These are phyloP conservation scores for Xiphias gladius DNA, from an alignment of 2,113 vertebrate species.

Conservation along the genomic window DNA sequence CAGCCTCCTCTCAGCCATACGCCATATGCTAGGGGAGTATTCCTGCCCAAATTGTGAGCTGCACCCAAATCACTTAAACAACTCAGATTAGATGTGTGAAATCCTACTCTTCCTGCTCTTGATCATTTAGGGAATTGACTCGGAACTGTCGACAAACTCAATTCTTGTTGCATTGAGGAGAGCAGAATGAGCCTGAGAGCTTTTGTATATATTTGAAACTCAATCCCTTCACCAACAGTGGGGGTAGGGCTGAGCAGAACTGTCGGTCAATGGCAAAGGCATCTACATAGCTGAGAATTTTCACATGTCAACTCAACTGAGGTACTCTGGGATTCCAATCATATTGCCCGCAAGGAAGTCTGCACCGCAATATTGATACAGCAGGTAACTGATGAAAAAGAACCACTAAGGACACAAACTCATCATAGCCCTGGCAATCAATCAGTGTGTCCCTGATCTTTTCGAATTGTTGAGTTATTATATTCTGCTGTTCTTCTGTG, in stretches of 20 bases:
- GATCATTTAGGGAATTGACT: conserved; percentile 48
- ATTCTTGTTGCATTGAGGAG: conserved; percentile 26
- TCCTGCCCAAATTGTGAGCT: conserved; percentile 50
- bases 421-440: conserved; percentile 4
- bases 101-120: conserved; percentile 39
- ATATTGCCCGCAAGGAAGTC: conserved; percentile 59
- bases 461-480: neutral
- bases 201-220: conserved; percentile 62
- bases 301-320: conserved; percentile 78
- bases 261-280: conserved; percentile 52
- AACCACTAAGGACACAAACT: conserved; percentile 26
- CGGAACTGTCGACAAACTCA: conserved; percentile 22
- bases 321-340: conserved; percentile 70
- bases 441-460: neutral
- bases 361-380: conserved; percentile 59
- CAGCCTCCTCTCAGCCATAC: conserved; percentile 61
- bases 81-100: conserved; percentile 60
- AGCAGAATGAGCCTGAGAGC: conserved; percentile 17
- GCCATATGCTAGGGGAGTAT: conserved; percentile 51
- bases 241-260: conserved; percentile 40
- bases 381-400: conserved; percentile 34
- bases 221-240: conserved; percentile 42
- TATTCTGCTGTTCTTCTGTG: neutral
- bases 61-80: conserved; percentile 70
- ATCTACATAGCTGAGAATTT: conserved; percentile 72